Conservation (phyloP, 2,113 vertebrate species). For the Corythornis madagascariensis region DNA sequence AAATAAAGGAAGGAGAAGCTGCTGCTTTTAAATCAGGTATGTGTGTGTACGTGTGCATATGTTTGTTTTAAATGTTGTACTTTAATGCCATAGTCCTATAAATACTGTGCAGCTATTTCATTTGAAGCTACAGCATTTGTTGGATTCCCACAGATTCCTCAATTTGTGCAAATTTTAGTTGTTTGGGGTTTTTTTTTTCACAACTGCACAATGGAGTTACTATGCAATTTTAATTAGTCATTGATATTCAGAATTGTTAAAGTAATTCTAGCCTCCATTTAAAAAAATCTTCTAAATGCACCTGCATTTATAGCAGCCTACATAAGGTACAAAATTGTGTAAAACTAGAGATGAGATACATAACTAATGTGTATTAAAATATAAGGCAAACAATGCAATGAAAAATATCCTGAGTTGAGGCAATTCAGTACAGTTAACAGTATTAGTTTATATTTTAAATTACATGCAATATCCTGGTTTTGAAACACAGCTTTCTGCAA, state of each 20-base stretch:
- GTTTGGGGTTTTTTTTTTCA: background rate
- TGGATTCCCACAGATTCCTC: background rate
- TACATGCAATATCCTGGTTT: background rate
- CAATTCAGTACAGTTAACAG: background rate
- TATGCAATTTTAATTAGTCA: background rate
- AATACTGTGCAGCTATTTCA: background rate
- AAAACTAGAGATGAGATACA: background rate
- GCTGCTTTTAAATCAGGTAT: conserved; percentile 57
- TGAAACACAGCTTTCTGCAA: background rate
- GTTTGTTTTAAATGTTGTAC: background rate
- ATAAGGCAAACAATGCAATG: background rate
- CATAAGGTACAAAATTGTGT: background rate
- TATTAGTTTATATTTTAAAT: background rate
- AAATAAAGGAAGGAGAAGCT: conserved; percentile 62
- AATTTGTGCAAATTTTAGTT: background rate
- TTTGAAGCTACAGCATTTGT: background rate
- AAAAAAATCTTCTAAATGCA: background rate
- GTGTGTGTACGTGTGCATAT: background rate
- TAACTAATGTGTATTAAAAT: background rate
- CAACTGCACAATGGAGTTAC: background rate
- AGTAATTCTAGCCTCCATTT: background rate
- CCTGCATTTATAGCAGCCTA: background rate
- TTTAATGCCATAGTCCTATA: background rate
- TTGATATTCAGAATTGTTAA: background rate
- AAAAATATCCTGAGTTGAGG: background rate